phyloP scores from a whole-genome alignment of 2,797 vertebrate genomes.

The Sebastes kiyomatsui region DNA sequence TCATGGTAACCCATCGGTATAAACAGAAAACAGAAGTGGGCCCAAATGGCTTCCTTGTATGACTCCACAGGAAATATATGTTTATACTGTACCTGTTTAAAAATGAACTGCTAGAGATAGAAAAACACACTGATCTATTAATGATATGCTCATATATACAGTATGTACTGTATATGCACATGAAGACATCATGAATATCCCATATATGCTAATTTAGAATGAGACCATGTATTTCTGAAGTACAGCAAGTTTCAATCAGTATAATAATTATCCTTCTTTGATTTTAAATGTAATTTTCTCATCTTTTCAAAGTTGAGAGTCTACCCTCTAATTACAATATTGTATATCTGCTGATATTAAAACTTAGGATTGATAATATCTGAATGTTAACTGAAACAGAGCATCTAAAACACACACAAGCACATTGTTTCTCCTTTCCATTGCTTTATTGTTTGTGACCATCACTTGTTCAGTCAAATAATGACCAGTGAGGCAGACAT shows the following conservation, averaged over 20 bases:
- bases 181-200: neutral
- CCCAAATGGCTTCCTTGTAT: neutral
- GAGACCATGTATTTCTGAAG: neutral
- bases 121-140: neutral
- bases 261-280: neutral
- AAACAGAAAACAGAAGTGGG: neutral
- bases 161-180: neutral
- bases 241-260: neutral
- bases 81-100: too few species aligned
- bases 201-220: neutral
- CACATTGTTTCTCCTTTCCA: neutral
- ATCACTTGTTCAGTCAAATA: conserved; percentile 16
- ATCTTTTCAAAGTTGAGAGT: neutral
- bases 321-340: neutral
- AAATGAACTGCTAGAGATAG: neutral
- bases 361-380: neutral
- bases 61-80: neutral
- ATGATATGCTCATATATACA: neutral
- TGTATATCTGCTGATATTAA: neutral
- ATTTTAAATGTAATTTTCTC: neutral
- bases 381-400: neutral
- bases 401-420: too few species aligned
- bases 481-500: conserved; percentile 14
- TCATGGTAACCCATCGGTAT: neutral
- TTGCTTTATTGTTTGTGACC: neutral